Evolutionary conservation across 2,113 vertebrate species (phyloP).

Genomic region (Rutilus rutilus): DNA sequence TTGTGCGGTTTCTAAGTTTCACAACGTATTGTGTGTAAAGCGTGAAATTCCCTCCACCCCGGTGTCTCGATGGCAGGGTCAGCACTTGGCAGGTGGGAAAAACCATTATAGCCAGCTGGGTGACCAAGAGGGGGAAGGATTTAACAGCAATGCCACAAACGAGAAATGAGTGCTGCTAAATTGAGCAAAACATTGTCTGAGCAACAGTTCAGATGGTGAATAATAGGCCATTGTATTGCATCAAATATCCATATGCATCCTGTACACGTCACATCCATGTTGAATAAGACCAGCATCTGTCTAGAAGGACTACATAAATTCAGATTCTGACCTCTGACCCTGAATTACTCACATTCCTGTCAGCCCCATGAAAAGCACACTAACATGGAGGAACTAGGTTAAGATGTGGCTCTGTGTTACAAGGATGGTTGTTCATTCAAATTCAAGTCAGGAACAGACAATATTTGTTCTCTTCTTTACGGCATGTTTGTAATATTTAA

Average conservation of each 20-base stretch:
- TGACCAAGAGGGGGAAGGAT: neutral
- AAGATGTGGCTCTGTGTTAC: neutral
- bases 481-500: neutral
- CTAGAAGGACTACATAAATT: neutral
- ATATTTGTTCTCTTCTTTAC: neutral
- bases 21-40: neutral
- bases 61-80: neutral
- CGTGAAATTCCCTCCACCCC: neutral
- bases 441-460: neutral
- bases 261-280: neutral
- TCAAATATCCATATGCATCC: slow-evolving; percentile 4
- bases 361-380: neutral
- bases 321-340: slow-evolving; percentile 48
- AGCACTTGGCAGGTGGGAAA: slow-evolving; percentile 17
- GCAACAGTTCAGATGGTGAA: neutral
- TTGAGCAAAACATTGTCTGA: neutral
- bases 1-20: neutral
- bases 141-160: neutral
- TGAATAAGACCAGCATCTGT: slow-evolving; percentile 41
- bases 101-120: slow-evolving; percentile 27
- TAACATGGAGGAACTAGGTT: neutral
- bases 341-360: slow-evolving; percentile 49
- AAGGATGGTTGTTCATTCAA: neutral
- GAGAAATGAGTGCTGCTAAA: neutral
- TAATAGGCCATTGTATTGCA: neutral